Percentiles rank a stretch among this genome's conserved stretches.
Evolutionary conservation across 2,888 invertebrate species (phyloP).

Genomic region (Polyommatus icarus): DNA sequence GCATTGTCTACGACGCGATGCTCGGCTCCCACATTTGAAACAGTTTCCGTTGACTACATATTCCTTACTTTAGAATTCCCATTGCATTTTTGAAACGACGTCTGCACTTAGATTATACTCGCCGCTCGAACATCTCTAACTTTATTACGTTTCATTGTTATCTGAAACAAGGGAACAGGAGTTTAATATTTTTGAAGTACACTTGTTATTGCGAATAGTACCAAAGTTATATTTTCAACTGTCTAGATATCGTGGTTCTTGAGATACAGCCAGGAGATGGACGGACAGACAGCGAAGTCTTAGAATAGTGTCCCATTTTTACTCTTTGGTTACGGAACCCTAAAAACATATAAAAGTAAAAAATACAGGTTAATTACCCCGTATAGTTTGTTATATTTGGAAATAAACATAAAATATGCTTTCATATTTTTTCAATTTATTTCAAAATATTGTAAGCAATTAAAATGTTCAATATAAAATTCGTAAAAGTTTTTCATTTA

Average conservation of each 20-base stretch:
- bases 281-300: not conserved
- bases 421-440: not conserved
- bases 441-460: not conserved
- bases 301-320: not conserved
- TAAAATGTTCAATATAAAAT: not conserved
- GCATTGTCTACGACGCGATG: slow-evolving; percentile 71
- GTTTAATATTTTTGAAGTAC: slow-evolving; percentile 16
- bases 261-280: no score
- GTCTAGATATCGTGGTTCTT: no score
- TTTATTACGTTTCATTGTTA: slow-evolving; percentile 49
- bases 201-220: not conserved
- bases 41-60: slow-evolving; percentile 52
- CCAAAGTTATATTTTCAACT: no score
- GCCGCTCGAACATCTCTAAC: slow-evolving; percentile 42
- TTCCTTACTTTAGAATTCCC: slow-evolving; percentile 57
- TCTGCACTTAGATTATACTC: slow-evolving; percentile 27
- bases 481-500: not conserved
- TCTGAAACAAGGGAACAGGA: slow-evolving; percentile 51
- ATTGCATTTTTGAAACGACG: slow-evolving; percentile 44
- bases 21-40: slow-evolving; percentile 64
- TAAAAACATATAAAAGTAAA: not conserved
- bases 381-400: not conserved
- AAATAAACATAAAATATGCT: not conserved
- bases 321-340: not conserved
- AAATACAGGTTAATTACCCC: not conserved